Percentiles rank a stretch among this genome's conserved stretches.
Conservation (phyloP, 1,140 invertebrate genomes). For the Adelges cooleyi region DNA sequence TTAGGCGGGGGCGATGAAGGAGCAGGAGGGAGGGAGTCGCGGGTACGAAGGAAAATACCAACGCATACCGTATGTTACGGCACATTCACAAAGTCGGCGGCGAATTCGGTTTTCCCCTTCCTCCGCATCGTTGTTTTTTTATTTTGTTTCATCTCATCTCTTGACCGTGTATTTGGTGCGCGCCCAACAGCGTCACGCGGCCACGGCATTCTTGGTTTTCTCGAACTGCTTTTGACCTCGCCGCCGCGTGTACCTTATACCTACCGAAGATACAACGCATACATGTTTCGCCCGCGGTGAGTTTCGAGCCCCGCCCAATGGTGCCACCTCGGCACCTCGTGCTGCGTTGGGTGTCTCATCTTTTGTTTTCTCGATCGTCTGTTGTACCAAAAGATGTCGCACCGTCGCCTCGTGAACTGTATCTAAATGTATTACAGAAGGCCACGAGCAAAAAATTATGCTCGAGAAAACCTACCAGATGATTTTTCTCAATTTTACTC, state of each 20-base stretch:
- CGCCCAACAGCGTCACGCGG: neutral
- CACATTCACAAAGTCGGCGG: constrained; percentile 7
- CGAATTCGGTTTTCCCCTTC: constrained; percentile 18
- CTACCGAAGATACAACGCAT: neutral
- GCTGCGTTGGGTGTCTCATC: constrained; percentile 1
- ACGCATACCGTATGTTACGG: neutral
- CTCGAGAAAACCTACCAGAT: too few relatives aligned
- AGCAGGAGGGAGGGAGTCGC: neutral
- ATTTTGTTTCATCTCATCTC: neutral
- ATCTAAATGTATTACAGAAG: neutral
- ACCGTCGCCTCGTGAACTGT: neutral
- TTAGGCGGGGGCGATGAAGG: constrained; percentile 1
- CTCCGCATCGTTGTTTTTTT: neutral
- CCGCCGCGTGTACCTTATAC: constrained; percentile 2
- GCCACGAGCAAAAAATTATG: too few relatives aligned
- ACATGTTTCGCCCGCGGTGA: constrained; percentile 14
- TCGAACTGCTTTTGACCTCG: constrained; percentile 24
- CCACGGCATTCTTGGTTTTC: constrained; percentile 18
- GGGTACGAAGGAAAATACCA: constrained; percentile 3
- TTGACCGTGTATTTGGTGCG: neutral
- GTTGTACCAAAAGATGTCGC: neutral
- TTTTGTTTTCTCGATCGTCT: constrained; percentile 18
- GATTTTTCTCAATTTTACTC: too few relatives aligned
- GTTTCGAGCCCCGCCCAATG: constrained; percentile 17
- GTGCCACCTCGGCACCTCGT: constrained; percentile 25